A percentile compares a stretch with the other conserved stretches of the same genome.
phyloP scores from a whole-genome alignment of 2,797 vertebrate species.

The Aldrovandia affinis region DNA sequence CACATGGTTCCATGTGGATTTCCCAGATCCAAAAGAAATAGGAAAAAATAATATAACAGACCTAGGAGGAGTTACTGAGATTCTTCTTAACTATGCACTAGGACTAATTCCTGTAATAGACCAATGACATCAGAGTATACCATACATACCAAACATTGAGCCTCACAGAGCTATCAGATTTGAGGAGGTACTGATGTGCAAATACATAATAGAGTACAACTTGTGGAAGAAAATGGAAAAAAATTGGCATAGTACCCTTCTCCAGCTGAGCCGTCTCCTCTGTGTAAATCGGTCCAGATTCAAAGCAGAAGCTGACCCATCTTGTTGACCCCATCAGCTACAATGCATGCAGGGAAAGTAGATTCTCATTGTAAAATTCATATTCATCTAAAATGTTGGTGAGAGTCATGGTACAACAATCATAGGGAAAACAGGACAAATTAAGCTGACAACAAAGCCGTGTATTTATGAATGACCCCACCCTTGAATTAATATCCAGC shows the following conservation, averaged over 20 bases:
- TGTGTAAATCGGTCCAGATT: not conserved
- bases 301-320: not conserved
- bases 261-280: not conserved
- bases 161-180: no score
- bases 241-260: not conserved
- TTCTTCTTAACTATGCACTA: no score
- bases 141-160: no score
- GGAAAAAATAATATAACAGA: no score
- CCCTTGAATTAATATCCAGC: constrained; percentile 4
- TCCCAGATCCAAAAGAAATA: not conserved
- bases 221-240: not conserved
- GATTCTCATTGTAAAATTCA: not conserved
- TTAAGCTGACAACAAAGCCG: not conserved
- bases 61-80: no score
- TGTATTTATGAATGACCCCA: not conserved
- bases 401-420: not conserved
- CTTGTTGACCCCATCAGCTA: not conserved
- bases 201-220: not conserved
- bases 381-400: not conserved
- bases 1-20: not conserved
- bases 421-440: constrained; percentile 14
- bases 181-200: not conserved
- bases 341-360: not conserved
- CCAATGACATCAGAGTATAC: no score
- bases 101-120: no score